Conservation (phyloP, 1,140 invertebrate genomes). For the Oryzaephilus surinamensis region DNA sequence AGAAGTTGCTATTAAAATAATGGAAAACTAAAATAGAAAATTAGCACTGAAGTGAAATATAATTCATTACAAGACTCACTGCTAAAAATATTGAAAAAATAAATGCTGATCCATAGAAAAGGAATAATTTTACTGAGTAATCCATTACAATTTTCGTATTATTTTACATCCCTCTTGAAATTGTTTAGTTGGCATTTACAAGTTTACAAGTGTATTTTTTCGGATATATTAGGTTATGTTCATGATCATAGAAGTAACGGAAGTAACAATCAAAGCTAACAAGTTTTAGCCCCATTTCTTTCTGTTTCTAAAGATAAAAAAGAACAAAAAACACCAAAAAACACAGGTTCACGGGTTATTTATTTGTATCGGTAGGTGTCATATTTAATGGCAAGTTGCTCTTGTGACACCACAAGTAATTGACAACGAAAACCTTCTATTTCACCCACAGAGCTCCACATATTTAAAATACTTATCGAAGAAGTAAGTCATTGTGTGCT, state of each 20-base stretch:
- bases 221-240: not conserved
- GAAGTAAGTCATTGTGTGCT: too few relatives aligned
- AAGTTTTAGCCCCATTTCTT: too few relatives aligned
- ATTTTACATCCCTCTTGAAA: not conserved
- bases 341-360: too few relatives aligned
- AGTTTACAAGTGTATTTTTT: not conserved
- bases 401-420: too few relatives aligned
- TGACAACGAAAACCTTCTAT: too few relatives aligned
- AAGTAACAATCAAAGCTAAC: too few relatives aligned
- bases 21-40: conserved; percentile 2
- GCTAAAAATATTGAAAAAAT: conserved; percentile 23
- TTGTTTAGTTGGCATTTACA: not conserved
- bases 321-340: too few relatives aligned
- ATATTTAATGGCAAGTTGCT: too few relatives aligned
- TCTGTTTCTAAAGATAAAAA: too few relatives aligned
- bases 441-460: too few relatives aligned
- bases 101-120: conserved; percentile 27
- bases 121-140: conserved; percentile 14
- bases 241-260: not conserved
- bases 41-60: not conserved
- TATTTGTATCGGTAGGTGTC: too few relatives aligned
- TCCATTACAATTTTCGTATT: conserved; percentile 3
- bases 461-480: too few relatives aligned
- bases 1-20: conserved; percentile 5
- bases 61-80: conserved; percentile 23